Evolutionary conservation across 2,113 vertebrate species (phyloP), one percentile per base, ranked within the genome.

Genomic region (Conger conger): DNA sequence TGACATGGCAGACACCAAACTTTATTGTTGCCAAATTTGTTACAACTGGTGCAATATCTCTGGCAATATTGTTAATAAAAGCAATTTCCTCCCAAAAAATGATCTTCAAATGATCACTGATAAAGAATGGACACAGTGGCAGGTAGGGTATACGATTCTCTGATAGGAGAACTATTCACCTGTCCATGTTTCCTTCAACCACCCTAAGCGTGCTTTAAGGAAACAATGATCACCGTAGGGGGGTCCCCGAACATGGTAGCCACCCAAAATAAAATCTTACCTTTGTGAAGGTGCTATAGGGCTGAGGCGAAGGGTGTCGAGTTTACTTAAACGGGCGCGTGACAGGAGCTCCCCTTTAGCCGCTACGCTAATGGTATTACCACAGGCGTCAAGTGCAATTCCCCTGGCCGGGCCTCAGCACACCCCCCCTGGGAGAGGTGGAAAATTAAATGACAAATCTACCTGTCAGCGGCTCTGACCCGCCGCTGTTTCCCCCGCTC

Each of bases 361-460:
- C 38, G n/a, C 60, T 45, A 76, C 35, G 30, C 84, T 45, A 76
- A 81, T 76, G 38, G 60, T 85, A 76, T 81, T 81, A 81, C 63
- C 54, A 37, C 36, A 45, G 79, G 60, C 33, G 73, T 76, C 80
- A 50, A 54, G 60, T 50, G 68, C 60, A 73, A 85, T 81, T 81
- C 60, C 45, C 9, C 45, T 54, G 83, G 36, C 79, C 54, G 50
- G 45, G 57, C 42, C 73, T 85, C 80, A 20, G 79, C 38, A 37
- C 27, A 76, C 18, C 15, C 79, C 84, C 35, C 54, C 78, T 17
- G 79, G 84, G 63, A 23, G n/a, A 76, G 53, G 50, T 50, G 50
- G 73, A 68, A 84, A 78, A 54, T 84, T 11, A 77, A 53, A 84
- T 84, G 84, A 85, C 79, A 37, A 73, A 81, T 85, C 42, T 63